Evolutionary conservation across 2,888 invertebrate species (phyloP).

Genomic region (Ophion costatus): DNA sequence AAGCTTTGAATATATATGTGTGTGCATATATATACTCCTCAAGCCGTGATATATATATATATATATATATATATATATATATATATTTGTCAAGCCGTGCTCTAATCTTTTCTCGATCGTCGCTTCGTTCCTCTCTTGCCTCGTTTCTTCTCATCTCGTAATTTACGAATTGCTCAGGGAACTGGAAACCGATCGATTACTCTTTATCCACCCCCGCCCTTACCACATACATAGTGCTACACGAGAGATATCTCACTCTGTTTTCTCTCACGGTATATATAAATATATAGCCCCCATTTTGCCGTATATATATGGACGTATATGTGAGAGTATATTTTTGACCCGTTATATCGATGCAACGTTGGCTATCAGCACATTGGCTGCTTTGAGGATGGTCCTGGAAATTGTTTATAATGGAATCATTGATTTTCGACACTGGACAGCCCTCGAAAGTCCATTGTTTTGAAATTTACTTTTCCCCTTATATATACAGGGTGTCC

Average conservation of each 20-base stretch:
- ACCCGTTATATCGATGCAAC: too few species aligned
- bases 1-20: conserved; percentile 12
- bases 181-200: conserved; percentile 63
- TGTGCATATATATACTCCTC: neutral
- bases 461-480: neutral
- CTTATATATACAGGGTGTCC: neutral
- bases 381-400: too few species aligned
- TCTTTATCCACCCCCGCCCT: conserved; percentile 33
- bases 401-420: too few species aligned
- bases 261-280: conserved; percentile 24
- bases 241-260: conserved; percentile 14
- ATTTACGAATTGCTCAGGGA: conserved; percentile 57
- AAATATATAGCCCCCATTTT: neutral
- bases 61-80: neutral
- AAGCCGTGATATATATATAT: neutral
- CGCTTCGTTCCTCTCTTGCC: conserved; percentile 30
- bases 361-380: too few species aligned
- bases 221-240: conserved; percentile 21
- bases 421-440: too few species aligned
- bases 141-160: conserved; percentile 57
- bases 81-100: conserved; percentile 23
- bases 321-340: too few species aligned
- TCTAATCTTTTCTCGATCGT: conserved; percentile 49
- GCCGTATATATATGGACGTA: too few species aligned
- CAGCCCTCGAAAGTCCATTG: too few species aligned